Evolutionary conservation across 2,797 vertebrate species (phyloP), one percentile per base, ranked within the genome.

Genomic region (Catostomus latipinnis): DNA sequence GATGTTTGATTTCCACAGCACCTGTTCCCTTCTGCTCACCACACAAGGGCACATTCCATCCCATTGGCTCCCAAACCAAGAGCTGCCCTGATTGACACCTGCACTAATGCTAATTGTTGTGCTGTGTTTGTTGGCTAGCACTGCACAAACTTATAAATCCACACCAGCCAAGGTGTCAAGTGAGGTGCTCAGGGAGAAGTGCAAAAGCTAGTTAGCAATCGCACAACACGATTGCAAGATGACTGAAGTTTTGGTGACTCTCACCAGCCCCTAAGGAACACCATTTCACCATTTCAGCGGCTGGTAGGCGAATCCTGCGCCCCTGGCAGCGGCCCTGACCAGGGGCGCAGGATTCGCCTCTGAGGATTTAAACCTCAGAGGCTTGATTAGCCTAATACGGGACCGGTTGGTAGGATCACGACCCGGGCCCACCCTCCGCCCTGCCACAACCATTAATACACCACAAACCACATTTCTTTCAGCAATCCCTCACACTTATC

Each of bases 1-100:
- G 69, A 84, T 77, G 67, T 77, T 80, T 87, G 82, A 82, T 84
- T 87, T 86, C 66, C 66, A 76, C 82, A 79, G 76, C 71, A 85
- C 86, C 77, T 84, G 80, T 87, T 84, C 76, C 62, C 71, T 53
- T 74, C 52, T 71, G 78, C 63, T 72, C 9, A 46, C 48, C 43
- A 12, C 12, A 18, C 71, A 81, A 82, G 82, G 73, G 62, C 71
- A 78, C 68, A 1, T 45, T 70, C 46, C 0, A 43, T 43, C 53
- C 63, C 18, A 14, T 18, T n/a, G 9, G 12, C 66, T 46, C 45
- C 56, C 5, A 5, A 46, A 43, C 63, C 52, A 52, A 34, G 18
- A 11, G 16, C n/a, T 12, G 56, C 45, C 16, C 70, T 53, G 57
- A 68, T 52, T 14, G 56, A 68, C 57, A 52, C 22, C 46, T 1